Percentiles rank a stretch among this genome's conserved stretches.
Conservation (phyloP, 1,140 invertebrate genomes). For the Euura lappo region DNA sequence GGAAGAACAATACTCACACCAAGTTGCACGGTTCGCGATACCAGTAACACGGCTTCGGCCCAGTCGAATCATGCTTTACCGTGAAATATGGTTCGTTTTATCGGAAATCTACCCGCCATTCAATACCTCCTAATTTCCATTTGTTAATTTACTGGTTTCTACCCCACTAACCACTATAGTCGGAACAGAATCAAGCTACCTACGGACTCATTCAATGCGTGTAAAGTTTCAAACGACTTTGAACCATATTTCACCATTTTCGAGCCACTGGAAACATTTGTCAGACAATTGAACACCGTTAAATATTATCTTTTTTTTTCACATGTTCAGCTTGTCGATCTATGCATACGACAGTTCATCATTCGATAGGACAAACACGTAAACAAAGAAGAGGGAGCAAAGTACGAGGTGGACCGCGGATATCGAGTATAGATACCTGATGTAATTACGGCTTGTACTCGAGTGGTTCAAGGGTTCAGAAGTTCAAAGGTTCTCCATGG, state of each 20-base stretch:
- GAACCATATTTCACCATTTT: no score
- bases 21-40: not conserved
- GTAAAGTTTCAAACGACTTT: no score
- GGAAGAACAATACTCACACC: slow-evolving; percentile 38
- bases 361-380: not conserved
- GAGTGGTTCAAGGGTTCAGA: not conserved
- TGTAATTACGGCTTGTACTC: slow-evolving; percentile 1
- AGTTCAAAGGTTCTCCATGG: not conserved
- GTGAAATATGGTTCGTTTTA: slow-evolving; percentile 1
- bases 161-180: no score
- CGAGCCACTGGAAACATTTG: no score
- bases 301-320: no score
- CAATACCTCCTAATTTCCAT: not conserved
- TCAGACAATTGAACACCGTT: no score
- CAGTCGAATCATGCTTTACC: not conserved
- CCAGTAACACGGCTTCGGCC: not conserved
- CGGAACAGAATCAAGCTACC: no score
- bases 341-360: no score
- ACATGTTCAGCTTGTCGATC: no score
- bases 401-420: not conserved
- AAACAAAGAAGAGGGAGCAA: not conserved
- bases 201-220: no score
- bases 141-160: no score
- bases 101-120: not conserved
- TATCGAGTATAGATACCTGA: not conserved